These are phyloP conservation scores for Branchipolynoe longqiensis DNA, from an alignment of 2,888 invertebrate genomes.

Conservation along the genomic window DNA sequence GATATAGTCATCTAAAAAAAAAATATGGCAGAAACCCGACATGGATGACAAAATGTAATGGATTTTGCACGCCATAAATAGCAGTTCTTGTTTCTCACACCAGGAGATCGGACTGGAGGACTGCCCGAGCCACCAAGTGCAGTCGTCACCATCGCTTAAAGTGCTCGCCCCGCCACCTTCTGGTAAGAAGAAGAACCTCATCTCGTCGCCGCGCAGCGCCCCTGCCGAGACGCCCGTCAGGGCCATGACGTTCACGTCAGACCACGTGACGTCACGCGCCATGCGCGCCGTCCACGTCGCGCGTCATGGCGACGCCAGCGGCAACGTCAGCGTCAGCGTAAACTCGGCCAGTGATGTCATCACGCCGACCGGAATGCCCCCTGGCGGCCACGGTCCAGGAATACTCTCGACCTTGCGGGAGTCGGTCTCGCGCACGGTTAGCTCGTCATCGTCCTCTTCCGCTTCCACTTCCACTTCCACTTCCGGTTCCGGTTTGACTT, in stretches of 20 bases:
- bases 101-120: constrained; percentile 40
- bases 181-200: background rate
- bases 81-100: background rate
- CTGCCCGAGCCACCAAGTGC: background rate
- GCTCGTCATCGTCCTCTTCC: constrained; percentile 8
- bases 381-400: background rate
- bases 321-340: background rate
- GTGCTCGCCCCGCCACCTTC: constrained; percentile 23
- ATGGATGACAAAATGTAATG: no score
- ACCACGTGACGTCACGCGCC: background rate
- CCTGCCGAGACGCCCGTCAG: background rate
- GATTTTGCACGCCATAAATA: no score
- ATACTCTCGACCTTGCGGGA: background rate
- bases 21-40: no score
- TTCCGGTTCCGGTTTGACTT: background rate
- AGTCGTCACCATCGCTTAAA: background rate
- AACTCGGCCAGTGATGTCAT: background rate
- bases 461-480: background rate
- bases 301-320: background rate
- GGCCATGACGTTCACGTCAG: background rate
- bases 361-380: background rate
- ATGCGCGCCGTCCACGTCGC: background rate
- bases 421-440: background rate
- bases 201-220: background rate
- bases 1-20: no score